Evolutionary conservation across 2,888 invertebrate species (phyloP).

Genomic region (Melanargia galathea): DNA sequence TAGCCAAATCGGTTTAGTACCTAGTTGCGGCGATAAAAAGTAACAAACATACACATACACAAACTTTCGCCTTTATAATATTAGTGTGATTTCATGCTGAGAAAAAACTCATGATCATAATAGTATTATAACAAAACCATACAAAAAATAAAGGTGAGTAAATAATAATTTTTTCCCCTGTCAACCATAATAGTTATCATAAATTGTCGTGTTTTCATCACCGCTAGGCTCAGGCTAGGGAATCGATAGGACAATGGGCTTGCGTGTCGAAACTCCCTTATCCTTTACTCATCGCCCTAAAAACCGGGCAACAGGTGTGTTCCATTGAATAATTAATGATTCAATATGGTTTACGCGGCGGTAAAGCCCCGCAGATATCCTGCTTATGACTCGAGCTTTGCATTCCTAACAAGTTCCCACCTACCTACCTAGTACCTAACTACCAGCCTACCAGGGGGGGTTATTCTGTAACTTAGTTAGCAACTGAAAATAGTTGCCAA

Average conservation of each 20-base stretch:
- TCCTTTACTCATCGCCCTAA: conserved; percentile 42
- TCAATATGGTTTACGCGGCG: conserved; percentile 32
- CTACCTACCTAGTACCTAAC: neutral
- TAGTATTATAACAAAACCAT: too few species aligned
- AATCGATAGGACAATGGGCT: conserved; percentile 26
- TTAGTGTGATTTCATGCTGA: too few species aligned
- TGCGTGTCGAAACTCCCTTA: conserved; percentile 60
- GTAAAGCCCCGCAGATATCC: neutral
- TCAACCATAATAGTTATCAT: neutral
- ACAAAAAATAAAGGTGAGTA: neutral
- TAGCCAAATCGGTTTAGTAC: too few species aligned
- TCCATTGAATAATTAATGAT: conserved; percentile 66
- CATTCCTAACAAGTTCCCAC: neutral
- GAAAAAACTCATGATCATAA: too few species aligned
- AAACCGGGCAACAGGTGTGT: conserved; percentile 66
- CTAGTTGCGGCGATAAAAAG: too few species aligned
- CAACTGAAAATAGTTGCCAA: too few species aligned
- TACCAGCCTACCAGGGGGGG: too few species aligned
- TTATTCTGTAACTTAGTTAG: too few species aligned
- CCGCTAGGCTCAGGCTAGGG: neutral
- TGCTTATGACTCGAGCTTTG: neutral
- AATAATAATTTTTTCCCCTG: neutral
- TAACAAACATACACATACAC: too few species aligned
- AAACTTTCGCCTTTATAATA: too few species aligned
- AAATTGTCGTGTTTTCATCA: neutral